Evolutionary conservation across 2,797 vertebrate species (phyloP).

Genomic region (Eulemur coronatus): DNA sequence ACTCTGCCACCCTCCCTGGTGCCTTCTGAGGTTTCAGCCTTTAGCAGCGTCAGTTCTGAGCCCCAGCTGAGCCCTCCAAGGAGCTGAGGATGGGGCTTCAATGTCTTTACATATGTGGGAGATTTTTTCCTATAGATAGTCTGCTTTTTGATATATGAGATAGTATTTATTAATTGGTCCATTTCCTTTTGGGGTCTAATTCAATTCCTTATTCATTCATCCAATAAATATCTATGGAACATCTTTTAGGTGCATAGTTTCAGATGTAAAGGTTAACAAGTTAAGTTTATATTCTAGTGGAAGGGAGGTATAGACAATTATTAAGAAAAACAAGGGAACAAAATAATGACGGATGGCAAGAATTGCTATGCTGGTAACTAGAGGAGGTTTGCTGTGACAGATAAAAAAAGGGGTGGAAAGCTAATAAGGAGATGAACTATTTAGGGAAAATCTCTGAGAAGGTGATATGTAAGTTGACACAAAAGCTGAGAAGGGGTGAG

Average conservation of each 20-base stretch:
- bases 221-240: not conserved
- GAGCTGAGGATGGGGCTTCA: not conserved
- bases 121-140: not conserved
- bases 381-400: not conserved
- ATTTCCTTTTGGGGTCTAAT: not conserved
- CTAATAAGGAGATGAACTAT: not conserved
- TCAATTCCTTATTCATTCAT: not conserved
- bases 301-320: not conserved
- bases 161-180: not conserved
- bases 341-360: not conserved
- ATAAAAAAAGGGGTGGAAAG: not conserved
- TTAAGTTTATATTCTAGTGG: not conserved
- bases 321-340: not conserved
- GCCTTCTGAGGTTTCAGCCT: not conserved
- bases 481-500: not conserved
- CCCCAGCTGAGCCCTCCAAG: not conserved
- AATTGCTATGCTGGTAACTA: not conserved
- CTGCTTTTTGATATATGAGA: not conserved
- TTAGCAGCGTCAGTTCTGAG: constrained; percentile 1
- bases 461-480: not conserved
- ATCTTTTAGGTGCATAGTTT: not conserved
- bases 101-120: not conserved
- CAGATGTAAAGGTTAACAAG: not conserved
- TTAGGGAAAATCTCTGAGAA: not conserved
- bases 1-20: constrained; percentile 4